A percentile compares a stretch with the other conserved stretches of the same genome.
phyloP scores from a whole-genome alignment of 2,888 invertebrate species.

The Tipula confusa region DNA sequence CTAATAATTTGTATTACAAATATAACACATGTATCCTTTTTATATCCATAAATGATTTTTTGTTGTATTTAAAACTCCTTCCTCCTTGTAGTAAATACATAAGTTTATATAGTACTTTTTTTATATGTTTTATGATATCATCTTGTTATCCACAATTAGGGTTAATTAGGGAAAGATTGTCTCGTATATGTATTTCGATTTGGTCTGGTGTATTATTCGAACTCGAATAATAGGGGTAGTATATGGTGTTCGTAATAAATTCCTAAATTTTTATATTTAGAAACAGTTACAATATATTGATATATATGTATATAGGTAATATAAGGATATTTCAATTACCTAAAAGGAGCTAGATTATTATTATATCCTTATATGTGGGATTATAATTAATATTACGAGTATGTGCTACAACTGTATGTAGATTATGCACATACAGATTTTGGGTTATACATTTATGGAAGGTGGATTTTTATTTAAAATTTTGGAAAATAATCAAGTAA shows the following conservation, averaged over 20 bases:
- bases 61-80: neutral
- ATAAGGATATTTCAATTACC: constrained; percentile 20
- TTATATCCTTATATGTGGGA: constrained; percentile 3
- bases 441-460: neutral
- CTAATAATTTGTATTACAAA: neutral
- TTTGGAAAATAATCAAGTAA: neutral
- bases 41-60: constrained; percentile 1
- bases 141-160: constrained; percentile 25
- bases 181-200: neutral
- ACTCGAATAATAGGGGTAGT: neutral
- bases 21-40: constrained; percentile 20
- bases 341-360: neutral
- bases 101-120: neutral
- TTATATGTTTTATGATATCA: constrained; percentile 8
- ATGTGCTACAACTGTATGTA: neutral
- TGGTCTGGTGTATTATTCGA: neutral
- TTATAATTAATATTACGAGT: neutral
- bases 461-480: neutral
- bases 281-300: neutral
- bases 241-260: neutral
- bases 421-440: neutral
- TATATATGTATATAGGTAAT: neutral
- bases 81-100: neutral
- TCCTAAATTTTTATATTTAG: neutral
- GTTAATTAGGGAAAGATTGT: constrained; percentile 12